Base-by-base conservation (phyloP, 2,797 vertebrate species). In the Pelochelys cantorii region DNA sequence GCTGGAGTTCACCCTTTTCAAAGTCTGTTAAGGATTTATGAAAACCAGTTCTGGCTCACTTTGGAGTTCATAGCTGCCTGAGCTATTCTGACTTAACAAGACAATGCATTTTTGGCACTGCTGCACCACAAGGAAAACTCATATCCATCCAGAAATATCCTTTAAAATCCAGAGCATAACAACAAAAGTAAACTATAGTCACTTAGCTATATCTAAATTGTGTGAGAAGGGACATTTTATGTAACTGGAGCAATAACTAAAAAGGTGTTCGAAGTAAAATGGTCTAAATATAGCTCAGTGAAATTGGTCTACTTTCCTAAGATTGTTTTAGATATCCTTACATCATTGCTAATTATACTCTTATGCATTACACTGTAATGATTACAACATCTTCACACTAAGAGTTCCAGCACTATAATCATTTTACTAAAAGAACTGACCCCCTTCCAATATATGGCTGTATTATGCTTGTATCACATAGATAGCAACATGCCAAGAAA, bases 181-280 rank as follows among this genome's bases (percentile, higher is more conserved):
- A 82, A 89, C 53, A 92, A 86, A 86, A 95, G 91, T 79, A 91
- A 94, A 95, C 92, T 75, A 22, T 85, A 78, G 22, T 84, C 92
- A 95, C 90, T 94, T 86, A 1, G 62, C 0, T 62, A 92, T 95
- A 93, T 93, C 95, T 93, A 84, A 1, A 0, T 7, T 14, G n/a
- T 37, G 83, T 60, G 85, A 85, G 57, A 14, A 0, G 79, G 25
- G 60, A 74, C 83, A 57, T 74, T 23, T 53, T 87, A 62, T 79
- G 85, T 52, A 81, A 95, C 68, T 75, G 89, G 37, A 87, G 91
- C 0, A 23, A 37, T 85, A 86, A 52, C 81, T 77, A 37, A 54
- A 94, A 89, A 55, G 79, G 92, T 77, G 75, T 80, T 5, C 23
- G 54, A 60, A 65, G 85, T 34, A 75, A 92, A 94, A 82, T 29